These are phyloP conservation scores for Stenolophus ochropezus DNA, from an alignment of 2,888 invertebrate genomes.

Conservation along the genomic window DNA sequence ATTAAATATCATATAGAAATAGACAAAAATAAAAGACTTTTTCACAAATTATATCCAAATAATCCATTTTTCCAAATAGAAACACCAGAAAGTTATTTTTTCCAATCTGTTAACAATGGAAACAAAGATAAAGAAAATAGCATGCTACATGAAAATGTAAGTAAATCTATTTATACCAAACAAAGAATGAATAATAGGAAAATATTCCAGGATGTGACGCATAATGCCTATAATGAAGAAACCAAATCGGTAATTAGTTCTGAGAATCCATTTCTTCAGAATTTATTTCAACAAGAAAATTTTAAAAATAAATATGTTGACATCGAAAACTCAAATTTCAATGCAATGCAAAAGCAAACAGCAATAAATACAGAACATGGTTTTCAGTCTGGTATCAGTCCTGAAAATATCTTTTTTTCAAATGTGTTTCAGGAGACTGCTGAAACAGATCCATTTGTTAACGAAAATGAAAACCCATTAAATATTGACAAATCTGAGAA, in stretches of 20 bases:
- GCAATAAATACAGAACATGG: too few relatives aligned
- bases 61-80: slow-evolving; percentile 16
- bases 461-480: background rate
- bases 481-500: background rate
- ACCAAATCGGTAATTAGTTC: background rate
- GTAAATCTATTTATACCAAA: too few relatives aligned
- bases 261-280: background rate
- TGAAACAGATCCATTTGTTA: slow-evolving; percentile 7
- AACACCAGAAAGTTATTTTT: background rate
- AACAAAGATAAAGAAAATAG: too few relatives aligned
- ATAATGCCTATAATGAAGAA: too few relatives aligned
- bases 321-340: background rate
- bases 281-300: background rate
- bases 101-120: background rate
- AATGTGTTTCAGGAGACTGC: background rate
- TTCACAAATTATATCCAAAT: background rate
- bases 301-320: background rate
- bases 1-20: background rate
- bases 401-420: background rate
- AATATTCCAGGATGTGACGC: background rate
- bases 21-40: background rate
- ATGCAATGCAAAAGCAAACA: too few relatives aligned
- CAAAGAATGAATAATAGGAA: background rate
- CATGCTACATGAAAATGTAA: background rate
- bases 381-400: too few relatives aligned